phyloP scores from a whole-genome alignment of 1,140 invertebrate species.

The Drosophila jambulina region DNA sequence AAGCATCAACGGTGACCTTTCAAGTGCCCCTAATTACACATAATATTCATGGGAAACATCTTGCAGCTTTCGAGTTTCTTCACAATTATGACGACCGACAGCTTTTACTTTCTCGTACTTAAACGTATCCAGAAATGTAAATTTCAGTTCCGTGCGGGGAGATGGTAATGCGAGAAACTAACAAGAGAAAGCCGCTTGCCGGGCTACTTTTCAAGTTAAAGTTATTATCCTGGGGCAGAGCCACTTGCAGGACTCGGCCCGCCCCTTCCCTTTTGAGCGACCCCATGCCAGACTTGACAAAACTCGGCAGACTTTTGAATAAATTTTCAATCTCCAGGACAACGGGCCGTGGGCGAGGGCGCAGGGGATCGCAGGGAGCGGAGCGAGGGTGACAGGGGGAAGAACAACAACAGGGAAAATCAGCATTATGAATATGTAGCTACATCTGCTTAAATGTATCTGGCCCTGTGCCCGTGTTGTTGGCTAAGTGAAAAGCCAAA shows the following conservation, averaged over 20 bases:
- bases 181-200: slow-evolving; percentile 68
- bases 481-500: slow-evolving; percentile 76
- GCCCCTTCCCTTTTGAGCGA: slow-evolving; percentile 23
- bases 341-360: slow-evolving; percentile 18
- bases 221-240: slow-evolving; percentile 62
- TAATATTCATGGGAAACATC: slow-evolving; percentile 37
- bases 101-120: slow-evolving; percentile 50
- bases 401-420: slow-evolving; percentile 43
- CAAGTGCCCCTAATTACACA: slow-evolving; percentile 25
- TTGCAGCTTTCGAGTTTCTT: slow-evolving; percentile 14
- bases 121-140: slow-evolving; percentile 39
- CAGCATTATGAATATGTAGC: slow-evolving; percentile 80
- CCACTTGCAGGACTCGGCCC: slow-evolving; percentile 17
- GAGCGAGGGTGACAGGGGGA: slow-evolving; percentile 16
- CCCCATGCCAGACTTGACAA: slow-evolving; percentile 61
- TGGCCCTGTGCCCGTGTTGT: slow-evolving; percentile 37
- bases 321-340: slow-evolving; percentile 75
- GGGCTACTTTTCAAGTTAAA: slow-evolving; percentile 79
- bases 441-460: slow-evolving; percentile 70
- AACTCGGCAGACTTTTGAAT: slow-evolving; percentile 77
- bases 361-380: neutral
- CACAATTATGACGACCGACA: slow-evolving; percentile 40
- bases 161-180: slow-evolving; percentile 52
- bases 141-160: slow-evolving; percentile 15
- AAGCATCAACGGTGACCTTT: neutral